Evolutionary conservation across 2,888 invertebrate species (phyloP).

Genomic region (Smittia aterrima): DNA sequence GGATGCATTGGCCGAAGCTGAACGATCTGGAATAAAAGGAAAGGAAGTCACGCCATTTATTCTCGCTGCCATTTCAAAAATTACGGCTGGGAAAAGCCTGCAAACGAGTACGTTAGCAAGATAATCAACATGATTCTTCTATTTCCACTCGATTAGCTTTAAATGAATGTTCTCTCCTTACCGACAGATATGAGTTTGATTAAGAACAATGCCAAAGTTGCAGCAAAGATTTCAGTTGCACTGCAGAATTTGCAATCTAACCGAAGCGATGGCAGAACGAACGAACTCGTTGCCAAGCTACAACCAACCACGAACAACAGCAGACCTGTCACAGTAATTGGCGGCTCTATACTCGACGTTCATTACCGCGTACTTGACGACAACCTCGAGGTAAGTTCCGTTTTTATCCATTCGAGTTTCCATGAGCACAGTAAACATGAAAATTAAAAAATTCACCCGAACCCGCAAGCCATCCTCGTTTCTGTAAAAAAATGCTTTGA

Average conservation of each 20-base stretch:
- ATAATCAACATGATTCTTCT: not conserved
- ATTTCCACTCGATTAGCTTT: constrained; percentile 20
- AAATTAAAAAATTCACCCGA: not conserved
- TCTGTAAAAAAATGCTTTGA: not conserved
- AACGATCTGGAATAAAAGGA: constrained; percentile 64
- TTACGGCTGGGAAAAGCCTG: constrained; percentile 82
- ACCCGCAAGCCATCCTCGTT: not conserved
- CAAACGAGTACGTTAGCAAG: constrained; percentile 65
- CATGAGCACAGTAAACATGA: not conserved
- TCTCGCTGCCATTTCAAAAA: constrained; percentile 69
- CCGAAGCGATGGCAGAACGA: too few relatives aligned
- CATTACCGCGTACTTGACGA: constrained; percentile 63
- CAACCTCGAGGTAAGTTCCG: constrained; percentile 64
- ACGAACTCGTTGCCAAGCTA: too few relatives aligned
- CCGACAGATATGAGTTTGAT: constrained; percentile 80
- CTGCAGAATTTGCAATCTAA: constrained; percentile 54
- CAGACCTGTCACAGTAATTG: constrained; percentile 57
- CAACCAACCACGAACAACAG: too few relatives aligned
- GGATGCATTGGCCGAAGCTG: constrained; percentile 64
- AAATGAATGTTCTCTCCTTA: constrained; percentile 38
- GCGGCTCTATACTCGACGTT: constrained; percentile 75
- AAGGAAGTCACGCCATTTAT: constrained; percentile 93
- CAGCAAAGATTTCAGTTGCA: constrained; percentile 73
- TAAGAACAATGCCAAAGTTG: constrained; percentile 86
- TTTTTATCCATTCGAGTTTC: too few relatives aligned